Evolutionary conservation across 2,113 vertebrate genomes (phyloP).

Genomic region (Pelobates fuscus): DNA sequence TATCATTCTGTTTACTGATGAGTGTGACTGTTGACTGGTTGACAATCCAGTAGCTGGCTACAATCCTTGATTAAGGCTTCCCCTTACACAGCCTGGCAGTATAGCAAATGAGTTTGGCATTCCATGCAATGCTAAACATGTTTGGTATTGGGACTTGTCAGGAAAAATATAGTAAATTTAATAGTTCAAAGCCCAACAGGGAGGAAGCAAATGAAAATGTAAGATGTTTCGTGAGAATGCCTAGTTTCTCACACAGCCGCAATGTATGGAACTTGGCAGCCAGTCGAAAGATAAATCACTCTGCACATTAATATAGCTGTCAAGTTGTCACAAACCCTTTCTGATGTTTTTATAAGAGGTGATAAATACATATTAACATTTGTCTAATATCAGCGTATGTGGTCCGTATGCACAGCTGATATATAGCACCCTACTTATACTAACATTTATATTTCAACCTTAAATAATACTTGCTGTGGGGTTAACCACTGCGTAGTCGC

Average conservation of each 20-base stretch:
- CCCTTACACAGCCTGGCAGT: background rate
- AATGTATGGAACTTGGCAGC: slow-evolving; percentile 41
- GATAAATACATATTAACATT: slow-evolving; percentile 45
- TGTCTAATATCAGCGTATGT: slow-evolving; percentile 22
- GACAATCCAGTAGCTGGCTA: too few relatives aligned
- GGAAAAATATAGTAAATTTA: slow-evolving; percentile 48
- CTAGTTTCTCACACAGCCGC: slow-evolving; percentile 32
- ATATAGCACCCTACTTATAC: slow-evolving; percentile 6
- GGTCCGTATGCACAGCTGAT: slow-evolving; percentile 3
- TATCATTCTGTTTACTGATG: too few relatives aligned
- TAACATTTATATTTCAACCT: background rate
- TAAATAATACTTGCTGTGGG: background rate
- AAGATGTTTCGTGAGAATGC: slow-evolving; percentile 38
- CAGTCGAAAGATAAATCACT: slow-evolving; percentile 33
- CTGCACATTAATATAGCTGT: slow-evolving; percentile 43
- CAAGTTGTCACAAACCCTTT: slow-evolving; percentile 36
- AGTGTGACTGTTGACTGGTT: too few relatives aligned
- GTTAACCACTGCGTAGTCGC: background rate
- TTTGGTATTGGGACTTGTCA: slow-evolving; percentile 23
- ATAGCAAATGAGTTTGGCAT: background rate
- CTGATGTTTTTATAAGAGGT: slow-evolving; percentile 49
- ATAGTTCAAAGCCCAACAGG: slow-evolving; percentile 39
- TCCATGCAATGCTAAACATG: slow-evolving; percentile 25
- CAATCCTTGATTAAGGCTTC: too few relatives aligned
- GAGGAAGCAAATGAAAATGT: slow-evolving; percentile 46